Evolutionary conservation across 2,888 invertebrate genomes (phyloP).

Genomic region (Coelinius sp.): DNA sequence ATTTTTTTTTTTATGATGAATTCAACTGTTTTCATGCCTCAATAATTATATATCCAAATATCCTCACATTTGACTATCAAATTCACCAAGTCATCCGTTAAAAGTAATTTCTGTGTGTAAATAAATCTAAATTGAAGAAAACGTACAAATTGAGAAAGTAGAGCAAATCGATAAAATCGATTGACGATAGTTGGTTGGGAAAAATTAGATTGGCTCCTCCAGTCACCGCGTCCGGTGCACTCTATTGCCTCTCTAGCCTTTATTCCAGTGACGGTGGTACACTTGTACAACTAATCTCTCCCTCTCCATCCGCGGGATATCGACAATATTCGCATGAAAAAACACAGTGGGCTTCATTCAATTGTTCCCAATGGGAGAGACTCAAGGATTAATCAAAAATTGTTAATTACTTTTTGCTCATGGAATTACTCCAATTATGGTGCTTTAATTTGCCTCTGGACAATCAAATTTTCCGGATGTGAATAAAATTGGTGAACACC

Average conservation of each 20-base stretch:
- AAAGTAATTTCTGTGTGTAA: background rate
- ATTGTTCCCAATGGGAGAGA: background rate
- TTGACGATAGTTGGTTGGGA: conserved; percentile 43
- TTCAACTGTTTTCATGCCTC: background rate
- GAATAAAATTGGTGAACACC: background rate
- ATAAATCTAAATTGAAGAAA: background rate
- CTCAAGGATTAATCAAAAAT: background rate
- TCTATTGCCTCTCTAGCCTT: conserved; percentile 27
- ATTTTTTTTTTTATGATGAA: background rate
- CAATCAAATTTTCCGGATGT: background rate
- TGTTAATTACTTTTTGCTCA: background rate
- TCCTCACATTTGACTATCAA: background rate
- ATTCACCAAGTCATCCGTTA: background rate
- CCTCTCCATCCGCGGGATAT: background rate
- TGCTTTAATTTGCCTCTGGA: background rate
- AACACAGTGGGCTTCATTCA: background rate
- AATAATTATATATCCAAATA: background rate
- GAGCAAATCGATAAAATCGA: conserved; percentile 42
- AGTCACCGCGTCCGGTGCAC: conserved; percentile 40
- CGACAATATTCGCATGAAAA: conserved; percentile 21
- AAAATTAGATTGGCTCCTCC: conserved; percentile 49
- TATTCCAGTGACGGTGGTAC: conserved; percentile 23
- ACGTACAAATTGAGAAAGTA: conserved; percentile 39
- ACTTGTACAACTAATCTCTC: conserved; percentile 41
- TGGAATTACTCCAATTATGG: background rate